Conservation (phyloP, 1,140 invertebrate species). For the Oedothorax gibbosus region DNA sequence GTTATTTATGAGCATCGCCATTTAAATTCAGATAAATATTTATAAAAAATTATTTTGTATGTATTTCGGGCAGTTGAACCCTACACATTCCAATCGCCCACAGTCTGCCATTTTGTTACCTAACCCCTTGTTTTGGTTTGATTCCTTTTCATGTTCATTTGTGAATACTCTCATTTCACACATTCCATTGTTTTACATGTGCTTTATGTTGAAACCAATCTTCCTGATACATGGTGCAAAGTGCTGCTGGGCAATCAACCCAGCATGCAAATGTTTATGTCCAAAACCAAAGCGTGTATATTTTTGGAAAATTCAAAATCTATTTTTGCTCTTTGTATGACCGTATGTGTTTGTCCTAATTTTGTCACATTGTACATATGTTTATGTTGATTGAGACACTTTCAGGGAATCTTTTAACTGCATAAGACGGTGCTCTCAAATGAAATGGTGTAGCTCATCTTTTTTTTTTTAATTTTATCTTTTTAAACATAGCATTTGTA, state of each 20-base stretch:
- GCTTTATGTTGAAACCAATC: neutral
- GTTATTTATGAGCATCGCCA: too few relatives aligned
- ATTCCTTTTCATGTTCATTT: conserved; percentile 57
- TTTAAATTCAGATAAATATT: too few relatives aligned
- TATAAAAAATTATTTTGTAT: too few relatives aligned
- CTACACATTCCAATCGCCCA: neutral
- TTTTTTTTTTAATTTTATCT: neutral
- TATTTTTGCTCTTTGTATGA: conserved; percentile 26
- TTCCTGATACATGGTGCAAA: neutral
- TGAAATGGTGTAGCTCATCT: conserved; percentile 13
- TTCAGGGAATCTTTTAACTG: too few relatives aligned
- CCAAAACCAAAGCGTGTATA: neutral
- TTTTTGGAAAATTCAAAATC: conserved; percentile 5
- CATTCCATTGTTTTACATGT: conserved; percentile 20
- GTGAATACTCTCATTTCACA: conserved; percentile 56
- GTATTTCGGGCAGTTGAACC: too few relatives aligned
- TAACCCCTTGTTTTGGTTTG: conserved; percentile 39
- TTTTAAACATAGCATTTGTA: too few relatives aligned
- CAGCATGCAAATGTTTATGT: neutral
- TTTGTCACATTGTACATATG: conserved; percentile 8
- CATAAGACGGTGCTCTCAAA: neutral
- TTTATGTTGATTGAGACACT: neutral
- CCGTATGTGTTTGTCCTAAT: neutral
- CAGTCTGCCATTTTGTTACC: conserved; percentile 4
- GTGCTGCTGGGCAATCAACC: neutral